These are phyloP conservation scores for Tinamus major DNA, from an alignment of 2,797 vertebrate genomes.

Conservation along the genomic window DNA sequence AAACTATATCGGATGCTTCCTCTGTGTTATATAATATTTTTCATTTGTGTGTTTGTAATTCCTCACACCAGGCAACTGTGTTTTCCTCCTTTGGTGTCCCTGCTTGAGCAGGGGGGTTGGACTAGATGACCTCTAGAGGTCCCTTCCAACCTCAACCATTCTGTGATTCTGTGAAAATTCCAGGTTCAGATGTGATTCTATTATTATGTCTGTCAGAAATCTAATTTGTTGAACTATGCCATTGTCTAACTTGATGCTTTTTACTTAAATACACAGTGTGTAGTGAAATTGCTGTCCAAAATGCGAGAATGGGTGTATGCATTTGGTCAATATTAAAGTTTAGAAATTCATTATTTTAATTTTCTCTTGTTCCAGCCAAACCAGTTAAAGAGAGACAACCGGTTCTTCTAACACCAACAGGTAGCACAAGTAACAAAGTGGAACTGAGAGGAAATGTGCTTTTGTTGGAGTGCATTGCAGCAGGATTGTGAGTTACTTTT, in stretches of 20 bases:
- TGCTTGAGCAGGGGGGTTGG: too few relatives aligned
- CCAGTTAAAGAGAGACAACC: constrained; percentile 87
- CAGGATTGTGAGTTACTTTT: constrained; percentile 91
- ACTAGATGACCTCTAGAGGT: too few relatives aligned
- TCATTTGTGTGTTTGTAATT: not conserved
- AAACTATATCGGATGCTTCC: not conserved
- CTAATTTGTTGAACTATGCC: not conserved
- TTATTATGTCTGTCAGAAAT: constrained; percentile 5
- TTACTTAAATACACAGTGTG: not conserved
- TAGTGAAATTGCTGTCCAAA: not conserved
- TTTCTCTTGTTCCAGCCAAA: constrained; percentile 82
- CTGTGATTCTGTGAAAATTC: too few relatives aligned
- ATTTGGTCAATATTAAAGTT: not conserved
- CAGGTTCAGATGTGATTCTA: not conserved
- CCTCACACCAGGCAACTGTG: too few relatives aligned
- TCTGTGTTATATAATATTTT: not conserved
- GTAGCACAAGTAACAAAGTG: constrained; percentile 86
- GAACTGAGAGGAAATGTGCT: constrained; percentile 92
- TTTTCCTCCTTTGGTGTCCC: too few relatives aligned
- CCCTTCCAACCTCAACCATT: too few relatives aligned
- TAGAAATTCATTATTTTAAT: constrained; percentile 14
- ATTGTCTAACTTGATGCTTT: not conserved
- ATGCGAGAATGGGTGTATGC: not conserved
- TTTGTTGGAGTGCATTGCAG: constrained; percentile 95
- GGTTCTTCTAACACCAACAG: constrained; percentile 88